Evolutionary conservation across 2,113 vertebrate species (phyloP), one percentile per base, ranked within the genome.

Genomic region (Melanerpes formicivorus): DNA sequence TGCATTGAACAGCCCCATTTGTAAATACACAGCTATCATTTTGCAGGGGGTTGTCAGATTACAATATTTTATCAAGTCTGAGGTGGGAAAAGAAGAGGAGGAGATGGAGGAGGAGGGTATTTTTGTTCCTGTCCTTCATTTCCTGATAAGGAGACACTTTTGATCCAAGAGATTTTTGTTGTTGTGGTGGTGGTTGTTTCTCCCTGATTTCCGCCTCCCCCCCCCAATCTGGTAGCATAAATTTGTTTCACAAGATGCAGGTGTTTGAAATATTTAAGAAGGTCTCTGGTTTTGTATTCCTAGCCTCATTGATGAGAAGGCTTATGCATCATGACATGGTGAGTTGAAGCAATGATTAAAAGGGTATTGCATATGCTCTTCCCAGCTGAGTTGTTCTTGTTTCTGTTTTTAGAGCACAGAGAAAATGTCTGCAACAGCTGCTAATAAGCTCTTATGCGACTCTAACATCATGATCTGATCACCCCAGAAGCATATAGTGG

Each of bases 271-370:
- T 89, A 75, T 88, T 88, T 97, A 80, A 87, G 48, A 84, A 81
- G 76, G 56, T 85, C 71, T 90, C 64, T 90, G 26, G 42, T 76
- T 96, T 72, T 95, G 30, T 84, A 52, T 80, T 77, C 94, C 54
- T 90, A 85, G 60, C 90, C 60, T 96, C 88, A 77, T 56, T 96
- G 77, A 80, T 95, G 88, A 95, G 80, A 94, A 91, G 87, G 87
- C 91, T 84, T 95, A 90, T 78, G 5, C 32, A 81, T 42, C 69
- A 54, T 65, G 93, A 89, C 90, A 96, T 46, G 80, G 94, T 76
- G 84, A 95, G 82, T 23, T 74, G 48, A 96, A 96, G 83, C 94
- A 94, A 93, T 87, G 88, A 91, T 92, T 93, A 94, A 96, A 95
- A 95, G 56, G 64, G 60, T 84, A 70, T 84, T 84, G 84, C 93